Evolutionary conservation across 2,888 invertebrate species (phyloP).

Genomic region (Deladenus siricidicola): DNA sequence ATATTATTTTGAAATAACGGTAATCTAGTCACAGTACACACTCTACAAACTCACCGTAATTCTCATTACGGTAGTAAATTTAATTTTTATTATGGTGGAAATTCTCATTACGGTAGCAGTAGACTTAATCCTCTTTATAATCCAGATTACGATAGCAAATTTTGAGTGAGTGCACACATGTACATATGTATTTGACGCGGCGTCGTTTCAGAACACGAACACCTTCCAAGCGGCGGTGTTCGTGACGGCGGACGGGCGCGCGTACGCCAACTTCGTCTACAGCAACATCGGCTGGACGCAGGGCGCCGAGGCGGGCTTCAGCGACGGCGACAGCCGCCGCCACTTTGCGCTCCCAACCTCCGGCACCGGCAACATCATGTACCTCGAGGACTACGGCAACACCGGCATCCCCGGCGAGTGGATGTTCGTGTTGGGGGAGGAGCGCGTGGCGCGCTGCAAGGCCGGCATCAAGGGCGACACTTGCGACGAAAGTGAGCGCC

Average conservation of each 20-base stretch:
- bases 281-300: slow-evolving; percentile 53
- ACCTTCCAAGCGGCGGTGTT: slow-evolving; percentile 53
- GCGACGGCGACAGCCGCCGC: slow-evolving; percentile 38
- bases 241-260: slow-evolving; percentile 44
- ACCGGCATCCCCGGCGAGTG: slow-evolving; percentile 52
- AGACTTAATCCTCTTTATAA: too few species aligned
- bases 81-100: too few species aligned
- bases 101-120: too few species aligned
- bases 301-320: slow-evolving; percentile 53
- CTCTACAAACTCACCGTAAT: too few species aligned
- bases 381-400: slow-evolving; percentile 52
- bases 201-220: slow-evolving; percentile 47
- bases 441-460: slow-evolving; percentile 48
- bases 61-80: too few species aligned
- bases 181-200: not conserved
- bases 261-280: slow-evolving; percentile 53
- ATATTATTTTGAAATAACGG: too few species aligned
- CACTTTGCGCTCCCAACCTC: slow-evolving; percentile 48
- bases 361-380: slow-evolving; percentile 52
- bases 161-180: too few species aligned
- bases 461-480: slow-evolving; percentile 53
- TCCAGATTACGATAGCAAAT: too few species aligned
- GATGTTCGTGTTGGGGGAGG: slow-evolving; percentile 50
- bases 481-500: slow-evolving; percentile 46
- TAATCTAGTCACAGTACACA: too few species aligned